phyloP scores from a whole-genome alignment of 2,113 vertebrate species.

The Labeo rohita region DNA sequence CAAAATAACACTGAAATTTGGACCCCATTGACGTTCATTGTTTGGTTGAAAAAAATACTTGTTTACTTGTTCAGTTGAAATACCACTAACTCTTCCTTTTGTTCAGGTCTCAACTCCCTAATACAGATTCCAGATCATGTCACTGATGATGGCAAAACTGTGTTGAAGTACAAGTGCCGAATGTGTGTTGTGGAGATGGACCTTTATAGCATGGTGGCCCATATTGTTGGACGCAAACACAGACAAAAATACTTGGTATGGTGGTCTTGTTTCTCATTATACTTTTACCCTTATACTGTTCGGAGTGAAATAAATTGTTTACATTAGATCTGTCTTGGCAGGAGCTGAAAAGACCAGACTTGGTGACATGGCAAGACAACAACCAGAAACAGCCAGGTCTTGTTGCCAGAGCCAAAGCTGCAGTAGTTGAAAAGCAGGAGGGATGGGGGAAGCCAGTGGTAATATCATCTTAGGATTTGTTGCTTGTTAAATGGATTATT shows the following conservation, averaged over 20 bases:
- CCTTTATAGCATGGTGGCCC: slow-evolving; percentile 67
- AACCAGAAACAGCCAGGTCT: slow-evolving; percentile 64
- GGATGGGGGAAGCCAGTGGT: slow-evolving; percentile 73
- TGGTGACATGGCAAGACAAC: slow-evolving; percentile 72
- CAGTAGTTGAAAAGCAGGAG: slow-evolving; percentile 75
- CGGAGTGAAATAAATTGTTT: neutral
- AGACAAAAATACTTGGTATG: slow-evolving; percentile 78
- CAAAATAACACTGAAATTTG: neutral
- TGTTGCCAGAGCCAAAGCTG: slow-evolving; percentile 71
- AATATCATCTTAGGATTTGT: slow-evolving; percentile 10
- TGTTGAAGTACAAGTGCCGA: slow-evolving; percentile 67
- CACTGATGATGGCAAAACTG: slow-evolving; percentile 46
- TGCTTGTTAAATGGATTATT: neutral
- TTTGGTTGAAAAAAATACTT: neutral
- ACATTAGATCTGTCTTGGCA: slow-evolving; percentile 48
- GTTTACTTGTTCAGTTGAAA: neutral
- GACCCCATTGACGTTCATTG: neutral
- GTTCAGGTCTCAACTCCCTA: slow-evolving; percentile 70
- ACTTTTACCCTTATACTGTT: neutral
- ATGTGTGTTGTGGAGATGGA: slow-evolving; percentile 65
- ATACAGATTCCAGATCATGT: slow-evolving; percentile 55
- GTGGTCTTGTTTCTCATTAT: neutral
- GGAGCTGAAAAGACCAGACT: slow-evolving; percentile 72
- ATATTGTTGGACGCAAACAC: slow-evolving; percentile 78
- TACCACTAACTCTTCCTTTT: neutral